Base-by-base conservation (phyloP, 2,113 vertebrate species). In the Dicerorhinus sumatrensis region DNA sequence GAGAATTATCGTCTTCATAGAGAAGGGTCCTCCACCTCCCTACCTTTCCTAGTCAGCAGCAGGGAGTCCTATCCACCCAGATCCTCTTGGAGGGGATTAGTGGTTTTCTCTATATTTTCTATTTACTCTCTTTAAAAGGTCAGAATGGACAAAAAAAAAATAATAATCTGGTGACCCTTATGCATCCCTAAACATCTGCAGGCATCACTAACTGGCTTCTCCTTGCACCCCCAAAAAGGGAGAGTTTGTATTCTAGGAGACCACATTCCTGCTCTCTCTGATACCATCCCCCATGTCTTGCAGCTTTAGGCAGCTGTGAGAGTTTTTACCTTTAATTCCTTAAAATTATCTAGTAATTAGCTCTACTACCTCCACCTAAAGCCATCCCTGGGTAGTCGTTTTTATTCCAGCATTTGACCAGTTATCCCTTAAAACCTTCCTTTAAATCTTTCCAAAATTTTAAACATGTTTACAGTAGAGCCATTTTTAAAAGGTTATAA, bases 271-370 rank as follows among this genome's bases (percentile, higher is more conserved):
- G 17, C 27, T 60, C 51, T 48, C 11, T 48, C 62, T 69, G 51
- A 62, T 75, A 77, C 23, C n/a, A 27, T 31, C 7, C 3, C 18
- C 46, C 11, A 63, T 25, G 12, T 25, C 63, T 60, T 48, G 58
- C 29, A 72, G n/a, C 21, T 77, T 27, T 39, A 13, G 17, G 17
- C 27, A 62, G 67, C 46, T 36, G 3, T 70, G n/a, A 94, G 29
- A 42, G 11, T 86, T 87, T 94, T 51, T 36, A 27, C 29, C 39
- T 46, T 11, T 56, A 96, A 96, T 88, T 97, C 20, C 56, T 94
- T 69, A 54, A 62, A 96, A 69, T 67, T 48, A 72, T 20, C 10
- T 51, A 60, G 23, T 20, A 91, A 46, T 69, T 62, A 95, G 39
- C 7, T 21, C 31, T 63, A 29, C 14, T 12, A 56, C 46, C 18